Base-by-base conservation (phyloP, 2,888 invertebrate genomes). In the Lithophane semibrunnea region DNA sequence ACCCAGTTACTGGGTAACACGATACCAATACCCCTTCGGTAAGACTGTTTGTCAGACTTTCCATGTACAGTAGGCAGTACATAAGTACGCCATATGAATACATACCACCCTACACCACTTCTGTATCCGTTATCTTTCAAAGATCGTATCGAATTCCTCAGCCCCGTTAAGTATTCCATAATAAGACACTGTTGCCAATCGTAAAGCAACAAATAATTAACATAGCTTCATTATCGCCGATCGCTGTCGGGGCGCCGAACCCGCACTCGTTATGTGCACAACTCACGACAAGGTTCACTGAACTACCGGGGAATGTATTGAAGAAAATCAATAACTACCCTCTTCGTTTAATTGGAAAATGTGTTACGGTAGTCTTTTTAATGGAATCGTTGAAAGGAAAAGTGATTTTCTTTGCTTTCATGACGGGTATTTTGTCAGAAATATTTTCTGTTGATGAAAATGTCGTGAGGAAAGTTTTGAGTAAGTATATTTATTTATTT, bases 261-360 rank as follows among this genome's bases (percentile, higher is more conserved):
- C 77, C 73, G 63, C 73, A 63, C 52, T 81, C 75, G 61, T 87
- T 86, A 88, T 85, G 84, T 69, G 64, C 69, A 44, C 58, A 42
- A 61, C 84, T 79, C 88, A 88, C 88, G 88, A 37, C 69, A 88
- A 73, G 69, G 88, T 86, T 88, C 88, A 88, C 85, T 86, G 88
- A 88, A 88, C 88, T 69, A 80, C 67, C 63, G 61, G 64, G 42
- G 42, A 68, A 74, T 58, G 72, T 85, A 79, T 82, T 69, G 73
- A 65, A 63, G 74, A 73, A 82, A 87, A 88, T 88, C 88, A 67
- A 88, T 88, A 88, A 63, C 65, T 65, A 73, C 77, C 77, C 79
- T 73, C 73, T 68, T 47, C 64, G 60, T 84, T 73, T 73, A 52
- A 60, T 29, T 75, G 44, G 72, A 70, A 81, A 81, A 80, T 72